Base-by-base conservation (phyloP, 2,888 invertebrate genomes). In the Alcis repandata region DNA sequence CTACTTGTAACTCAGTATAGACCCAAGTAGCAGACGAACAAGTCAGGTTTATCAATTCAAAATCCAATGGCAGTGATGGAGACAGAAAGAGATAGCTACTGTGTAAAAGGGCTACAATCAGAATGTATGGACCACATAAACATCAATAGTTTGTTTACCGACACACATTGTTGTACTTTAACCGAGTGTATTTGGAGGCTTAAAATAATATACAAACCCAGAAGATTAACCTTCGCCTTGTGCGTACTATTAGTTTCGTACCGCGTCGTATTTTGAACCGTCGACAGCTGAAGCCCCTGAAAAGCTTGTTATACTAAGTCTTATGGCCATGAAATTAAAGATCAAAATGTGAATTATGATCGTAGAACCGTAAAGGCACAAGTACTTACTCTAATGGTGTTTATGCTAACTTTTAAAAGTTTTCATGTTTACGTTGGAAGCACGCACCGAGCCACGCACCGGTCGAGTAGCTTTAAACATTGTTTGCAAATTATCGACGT, bases 381-480 rank as follows among this genome's bases (percentile, higher is more conserved):
- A 32, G 54, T 43, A 64, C 60, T 45, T 63, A 64, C 59, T 52
- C 73, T 81, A 82, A 82, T 77, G 77, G 79, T 85, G 82, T 89
- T 87, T 84, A 81, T 75, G 78, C 59, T 79, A 78, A 82, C 73
- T 82, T 66, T 80, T 83, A 83, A 84, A 83, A 82, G 79, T 84
- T 85, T 76, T 75, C 78, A 68, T 91, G 86, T 90, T 91, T 90
- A 90, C 82, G 69, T 79, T 83, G 66, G 67, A 74, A 76, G 88
- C 91, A 90, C 91, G 91, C 84, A 79, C 79, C 78, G 64, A 83
- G 80, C 81, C 82, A 81, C 84, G 84, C 85, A 83, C 79, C 71
- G 60, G 62, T 67, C 68, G 69, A 63, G 62, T 61, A 61, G 67
- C 56, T 65, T 67, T 64, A 43, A 65, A 68, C 72, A 65, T 61